Base-by-base conservation (phyloP, 1,140 invertebrate species). In the Dermatophagoides farinae region DNA sequence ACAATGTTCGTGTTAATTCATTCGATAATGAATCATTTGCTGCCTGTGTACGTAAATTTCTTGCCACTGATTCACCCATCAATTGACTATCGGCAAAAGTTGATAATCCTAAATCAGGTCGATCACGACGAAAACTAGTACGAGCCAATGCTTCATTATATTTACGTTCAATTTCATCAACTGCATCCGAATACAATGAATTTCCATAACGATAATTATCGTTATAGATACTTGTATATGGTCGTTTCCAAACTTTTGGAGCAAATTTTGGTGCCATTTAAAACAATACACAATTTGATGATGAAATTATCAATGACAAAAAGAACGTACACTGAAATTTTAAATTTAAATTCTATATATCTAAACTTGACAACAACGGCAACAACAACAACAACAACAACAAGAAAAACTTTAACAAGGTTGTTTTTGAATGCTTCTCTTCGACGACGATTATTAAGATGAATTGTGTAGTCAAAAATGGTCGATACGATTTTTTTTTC, bases 181-280 rank as follows among this genome's bases (percentile, higher is more conserved):
- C n/a, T 0, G 62, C 64, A n/a, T 63, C 64, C 16, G 65, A 65
- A 46, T 68, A 68, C 2, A 68, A 57, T 37, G 64, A 64, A 31
- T 64, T 66, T 10, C 67, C 67, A 44, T 62, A 68, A n/a, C 62
- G 61, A 53, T 68, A 67, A 53, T 68, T 68, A 37, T 67, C 65
- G 22, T 64, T 66, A 61, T 68, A 68, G 60, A 68, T 68, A 12
- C 55, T 53, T 6, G 65, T 68, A 46, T 64, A 63, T 1, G 67
- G 67, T 50, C 67, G 57, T 22, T 62, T 62, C 67, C 67, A 68
- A 12, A 57, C 54, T 51, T 57, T 61, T n/a, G 62, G 62, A 0
- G 62, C 62, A 53, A 61, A 64, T 47, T 61, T 55, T 5, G 59
- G 43, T 11, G 62, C 41, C 59, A 61, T 61, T 52, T n/a, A 11